These are phyloP conservation scores for Lampris incognitus DNA, from an alignment of 2,113 vertebrate species.

Conservation along the genomic window DNA sequence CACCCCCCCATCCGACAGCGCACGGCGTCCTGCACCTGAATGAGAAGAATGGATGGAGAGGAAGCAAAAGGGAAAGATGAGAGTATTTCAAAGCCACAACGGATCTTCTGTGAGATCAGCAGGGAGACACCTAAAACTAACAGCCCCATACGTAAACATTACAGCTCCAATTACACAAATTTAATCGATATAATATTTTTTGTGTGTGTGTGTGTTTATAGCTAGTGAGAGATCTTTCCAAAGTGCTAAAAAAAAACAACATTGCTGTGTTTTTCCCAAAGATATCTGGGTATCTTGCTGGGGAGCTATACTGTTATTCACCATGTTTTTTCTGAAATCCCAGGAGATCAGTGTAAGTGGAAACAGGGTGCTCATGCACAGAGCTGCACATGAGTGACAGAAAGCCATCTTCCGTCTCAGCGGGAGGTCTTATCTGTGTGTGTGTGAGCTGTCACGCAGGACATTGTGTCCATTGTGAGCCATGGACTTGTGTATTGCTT, in stretches of 20 bases:
- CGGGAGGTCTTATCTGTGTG: conserved; percentile 30
- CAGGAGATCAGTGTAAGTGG: conserved; percentile 43
- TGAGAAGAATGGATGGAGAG: not conserved
- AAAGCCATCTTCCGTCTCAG: conserved; percentile 27
- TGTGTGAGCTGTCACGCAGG: conserved; percentile 18
- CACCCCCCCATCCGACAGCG: conserved; percentile 96
- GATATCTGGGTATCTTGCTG: conserved; percentile 41
- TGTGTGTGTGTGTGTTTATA: too few species aligned
- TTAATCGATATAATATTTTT: too few species aligned
- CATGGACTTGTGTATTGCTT: conserved; percentile 43
- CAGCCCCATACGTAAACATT: conserved; percentile 25
- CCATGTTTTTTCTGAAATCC: conserved; percentile 52
- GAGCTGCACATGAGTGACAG: conserved; percentile 9
- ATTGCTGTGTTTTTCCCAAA: conserved; percentile 2
- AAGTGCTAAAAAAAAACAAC: too few species aligned
- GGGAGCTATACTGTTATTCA: conserved; percentile 55
- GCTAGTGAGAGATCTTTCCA: too few species aligned
- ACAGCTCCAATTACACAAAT: conserved; percentile 6
- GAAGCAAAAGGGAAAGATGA: conserved; percentile 6
- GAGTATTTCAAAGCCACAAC: conserved; percentile 42
- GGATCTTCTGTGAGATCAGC: conserved; percentile 40
- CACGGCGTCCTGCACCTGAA: conserved; percentile 96
- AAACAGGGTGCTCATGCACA: conserved; percentile 45
- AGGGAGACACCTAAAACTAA: conserved; percentile 54
- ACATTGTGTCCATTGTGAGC: conserved; percentile 65